Conservation (phyloP, 2,888 invertebrate species). For the Synergus japonicus region DNA sequence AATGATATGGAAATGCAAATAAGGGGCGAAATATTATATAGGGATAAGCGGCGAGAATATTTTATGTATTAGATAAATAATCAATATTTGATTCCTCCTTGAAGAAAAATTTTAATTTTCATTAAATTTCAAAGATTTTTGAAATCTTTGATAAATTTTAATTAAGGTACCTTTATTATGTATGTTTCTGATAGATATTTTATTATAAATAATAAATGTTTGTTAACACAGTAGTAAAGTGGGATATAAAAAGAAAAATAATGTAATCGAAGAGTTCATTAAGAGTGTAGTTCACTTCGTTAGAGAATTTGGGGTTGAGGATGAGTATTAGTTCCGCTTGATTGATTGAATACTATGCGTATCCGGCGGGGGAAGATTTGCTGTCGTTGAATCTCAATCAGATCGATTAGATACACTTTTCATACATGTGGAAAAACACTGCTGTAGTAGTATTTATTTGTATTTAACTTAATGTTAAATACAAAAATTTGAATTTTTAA, state of each 20-base stretch:
- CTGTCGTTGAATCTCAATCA: not conserved
- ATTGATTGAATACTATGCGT: conserved; percentile 8
- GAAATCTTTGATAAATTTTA: too few species aligned
- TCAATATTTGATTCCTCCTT: not conserved
- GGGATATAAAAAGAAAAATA: not conserved
- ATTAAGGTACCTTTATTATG: too few species aligned
- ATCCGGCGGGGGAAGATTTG: not conserved
- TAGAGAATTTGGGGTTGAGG: not conserved
- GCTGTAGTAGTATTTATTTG: not conserved
- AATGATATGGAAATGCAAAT: not conserved
- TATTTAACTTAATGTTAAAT: not conserved
- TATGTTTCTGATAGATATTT: too few species aligned
- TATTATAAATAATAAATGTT: not conserved
- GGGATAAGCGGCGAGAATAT: too few species aligned
- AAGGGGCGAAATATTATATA: too few species aligned
- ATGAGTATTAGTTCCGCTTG: not conserved
- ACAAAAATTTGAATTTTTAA: not conserved
- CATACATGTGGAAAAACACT: not conserved
- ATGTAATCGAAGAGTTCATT: not conserved
- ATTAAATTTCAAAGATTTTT: not conserved
- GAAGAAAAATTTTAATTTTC: too few species aligned
- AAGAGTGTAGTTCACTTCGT: not conserved
- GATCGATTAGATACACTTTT: not conserved
- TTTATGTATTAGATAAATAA: too few species aligned
- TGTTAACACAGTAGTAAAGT: not conserved